Evolutionary conservation across 2,113 vertebrate species (phyloP).

Genomic region (Saguinus midas): DNA sequence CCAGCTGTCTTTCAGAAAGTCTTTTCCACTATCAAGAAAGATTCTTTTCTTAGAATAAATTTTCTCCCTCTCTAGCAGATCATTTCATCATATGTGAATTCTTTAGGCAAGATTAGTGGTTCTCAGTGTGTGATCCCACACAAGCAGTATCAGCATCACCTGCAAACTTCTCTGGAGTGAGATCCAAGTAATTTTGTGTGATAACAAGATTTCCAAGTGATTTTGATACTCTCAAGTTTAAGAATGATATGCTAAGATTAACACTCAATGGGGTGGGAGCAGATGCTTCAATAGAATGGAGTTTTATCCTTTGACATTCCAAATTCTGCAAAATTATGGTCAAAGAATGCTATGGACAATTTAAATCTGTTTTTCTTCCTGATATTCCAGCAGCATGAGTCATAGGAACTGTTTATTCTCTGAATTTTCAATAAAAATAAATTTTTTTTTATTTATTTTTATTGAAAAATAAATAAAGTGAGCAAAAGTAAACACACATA

Average conservation of each 20-base stretch:
- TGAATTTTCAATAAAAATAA: neutral
- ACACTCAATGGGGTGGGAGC: rapidly evolving
- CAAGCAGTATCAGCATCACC: neutral
- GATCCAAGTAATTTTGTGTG: neutral
- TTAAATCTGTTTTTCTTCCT: neutral
- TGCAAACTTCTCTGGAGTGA: neutral
- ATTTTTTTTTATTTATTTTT: too few relatives aligned
- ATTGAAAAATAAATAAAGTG: neutral
- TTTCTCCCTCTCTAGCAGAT: neutral
- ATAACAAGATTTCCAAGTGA: neutral
- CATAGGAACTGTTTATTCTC: neutral
- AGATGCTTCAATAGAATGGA: neutral
- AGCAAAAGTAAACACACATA: neutral
- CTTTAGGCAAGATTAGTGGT: neutral
- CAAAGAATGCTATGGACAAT: neutral
- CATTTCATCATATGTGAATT: neutral
- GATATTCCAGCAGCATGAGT: neutral
- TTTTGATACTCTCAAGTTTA: neutral
- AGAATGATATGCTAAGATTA: neutral
- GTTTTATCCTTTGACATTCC: neutral
- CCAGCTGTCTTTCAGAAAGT: neutral
- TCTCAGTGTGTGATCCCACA: neutral
- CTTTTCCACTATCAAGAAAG: neutral
- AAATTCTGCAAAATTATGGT: neutral
- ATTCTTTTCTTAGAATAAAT: neutral